These are phyloP conservation scores for Ditula angustiorana DNA, from an alignment of 2,888 invertebrate genomes.

Conservation along the genomic window DNA sequence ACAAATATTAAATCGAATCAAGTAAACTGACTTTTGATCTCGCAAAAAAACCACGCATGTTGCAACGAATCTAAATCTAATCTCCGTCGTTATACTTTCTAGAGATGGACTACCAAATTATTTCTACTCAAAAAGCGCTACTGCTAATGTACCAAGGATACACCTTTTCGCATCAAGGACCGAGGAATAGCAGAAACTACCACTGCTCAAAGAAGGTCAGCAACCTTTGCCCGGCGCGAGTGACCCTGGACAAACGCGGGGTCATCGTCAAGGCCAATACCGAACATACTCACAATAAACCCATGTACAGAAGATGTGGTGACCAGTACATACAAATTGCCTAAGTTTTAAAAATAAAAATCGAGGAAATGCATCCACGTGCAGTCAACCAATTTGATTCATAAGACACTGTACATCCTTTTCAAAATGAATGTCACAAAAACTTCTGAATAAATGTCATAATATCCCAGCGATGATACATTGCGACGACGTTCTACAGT, in stretches of 20 bases:
- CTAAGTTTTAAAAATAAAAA: not conserved
- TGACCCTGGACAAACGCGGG: conserved; percentile 39
- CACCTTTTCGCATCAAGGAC: conserved; percentile 48
- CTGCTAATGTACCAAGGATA: conserved; percentile 44
- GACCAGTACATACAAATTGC: not conserved
- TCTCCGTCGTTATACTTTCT: too few species aligned
- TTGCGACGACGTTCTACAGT: too few species aligned
- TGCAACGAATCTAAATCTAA: too few species aligned
- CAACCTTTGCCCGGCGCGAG: conserved; percentile 42
- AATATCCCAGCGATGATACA: too few species aligned
- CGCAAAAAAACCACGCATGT: too few species aligned
- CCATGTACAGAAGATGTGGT: conserved; percentile 16
- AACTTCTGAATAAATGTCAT: too few species aligned
- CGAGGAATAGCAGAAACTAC: not conserved
- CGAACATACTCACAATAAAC: conserved; percentile 37
- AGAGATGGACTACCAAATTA: not conserved
- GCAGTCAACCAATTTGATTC: too few species aligned
- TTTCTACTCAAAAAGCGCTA: conserved; percentile 15
- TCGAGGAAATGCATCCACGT: too few species aligned
- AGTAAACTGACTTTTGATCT: too few species aligned
- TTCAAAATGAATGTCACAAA: too few species aligned
- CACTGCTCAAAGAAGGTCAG: conserved; percentile 37
- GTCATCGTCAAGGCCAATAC: not conserved
- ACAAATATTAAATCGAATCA: too few species aligned
- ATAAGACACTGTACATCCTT: too few species aligned